phyloP scores from a whole-genome alignment of 2,113 vertebrate species.

The Camelus dromedarius region DNA sequence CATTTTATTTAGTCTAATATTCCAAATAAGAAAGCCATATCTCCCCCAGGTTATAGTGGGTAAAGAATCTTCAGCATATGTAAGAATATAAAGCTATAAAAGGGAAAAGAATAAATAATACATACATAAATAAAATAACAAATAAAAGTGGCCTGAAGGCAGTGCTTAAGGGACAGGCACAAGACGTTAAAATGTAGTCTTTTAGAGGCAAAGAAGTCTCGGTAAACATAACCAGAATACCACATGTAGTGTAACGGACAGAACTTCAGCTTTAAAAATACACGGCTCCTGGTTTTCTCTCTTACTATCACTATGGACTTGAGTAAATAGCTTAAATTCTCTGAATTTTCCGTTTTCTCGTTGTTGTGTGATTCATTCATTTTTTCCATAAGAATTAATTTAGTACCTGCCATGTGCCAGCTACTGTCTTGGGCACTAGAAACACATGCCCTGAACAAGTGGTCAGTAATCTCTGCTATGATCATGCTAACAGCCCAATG shows the following conservation, averaged over 20 bases:
- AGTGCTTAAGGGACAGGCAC: not conserved
- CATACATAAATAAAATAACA: not conserved
- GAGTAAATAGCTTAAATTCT: not conserved
- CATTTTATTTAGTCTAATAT: not conserved
- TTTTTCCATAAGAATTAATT: not conserved
- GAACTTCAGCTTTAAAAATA: not conserved
- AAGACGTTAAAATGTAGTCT: not conserved
- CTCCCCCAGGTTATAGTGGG: not conserved
- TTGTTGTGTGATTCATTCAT: not conserved
- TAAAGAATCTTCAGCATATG: not conserved
- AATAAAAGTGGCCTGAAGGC: not conserved
- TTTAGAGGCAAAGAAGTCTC: not conserved
- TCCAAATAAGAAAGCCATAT: not conserved
- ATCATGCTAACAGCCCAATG: not conserved
- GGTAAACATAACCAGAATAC: not conserved
- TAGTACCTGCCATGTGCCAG: not conserved
- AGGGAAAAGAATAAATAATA: not conserved
- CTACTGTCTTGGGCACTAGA: no score
- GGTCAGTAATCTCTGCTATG: not conserved
- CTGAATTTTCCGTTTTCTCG: not conserved
- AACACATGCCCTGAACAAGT: not conserved
- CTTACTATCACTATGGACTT: not conserved
- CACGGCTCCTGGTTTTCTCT: not conserved
- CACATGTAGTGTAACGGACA: not conserved
- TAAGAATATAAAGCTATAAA: not conserved